phyloP scores from a whole-genome alignment of 2,113 vertebrate species.

The Lontra canadensis region DNA sequence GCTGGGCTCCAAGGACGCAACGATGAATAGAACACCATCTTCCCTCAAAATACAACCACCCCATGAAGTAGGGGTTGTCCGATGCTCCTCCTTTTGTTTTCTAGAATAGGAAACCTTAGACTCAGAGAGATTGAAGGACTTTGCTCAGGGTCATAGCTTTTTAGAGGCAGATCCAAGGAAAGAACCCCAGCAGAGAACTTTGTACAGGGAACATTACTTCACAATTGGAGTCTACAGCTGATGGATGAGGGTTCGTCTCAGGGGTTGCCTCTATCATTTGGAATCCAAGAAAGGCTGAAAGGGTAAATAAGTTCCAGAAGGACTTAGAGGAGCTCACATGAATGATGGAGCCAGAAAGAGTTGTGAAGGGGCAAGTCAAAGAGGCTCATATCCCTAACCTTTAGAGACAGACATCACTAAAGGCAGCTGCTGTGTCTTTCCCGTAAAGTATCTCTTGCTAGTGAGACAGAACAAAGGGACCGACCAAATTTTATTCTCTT shows the following conservation, averaged over 20 bases:
- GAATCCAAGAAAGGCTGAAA: constrained; percentile 65
- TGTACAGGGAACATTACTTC: constrained; percentile 22
- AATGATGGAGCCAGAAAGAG: constrained; percentile 54
- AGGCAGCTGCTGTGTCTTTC: not conserved
- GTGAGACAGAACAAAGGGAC: constrained; percentile 12
- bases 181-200: constrained; percentile 45
- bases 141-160: constrained; percentile 23
- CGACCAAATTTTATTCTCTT: not conserved
- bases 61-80: not conserved
- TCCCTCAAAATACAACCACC: not conserved
- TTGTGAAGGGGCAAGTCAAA: constrained; percentile 46
- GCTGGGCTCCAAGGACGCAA: not conserved
- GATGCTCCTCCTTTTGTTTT: not conserved
- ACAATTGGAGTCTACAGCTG: constrained; percentile 1
- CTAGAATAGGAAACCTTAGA: not conserved
- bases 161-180: not conserved
- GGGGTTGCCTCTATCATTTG: constrained; percentile 35
- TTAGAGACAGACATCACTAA: constrained; percentile 45
- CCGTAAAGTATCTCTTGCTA: not conserved
- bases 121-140: not conserved
- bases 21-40: not conserved
- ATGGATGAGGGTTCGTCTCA: constrained; percentile 37
- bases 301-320: constrained; percentile 60
- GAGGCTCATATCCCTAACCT: constrained; percentile 47
- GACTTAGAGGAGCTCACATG: constrained; percentile 31